phyloP scores from a whole-genome alignment of 2,888 invertebrate species.

The Spodoptera picta region DNA sequence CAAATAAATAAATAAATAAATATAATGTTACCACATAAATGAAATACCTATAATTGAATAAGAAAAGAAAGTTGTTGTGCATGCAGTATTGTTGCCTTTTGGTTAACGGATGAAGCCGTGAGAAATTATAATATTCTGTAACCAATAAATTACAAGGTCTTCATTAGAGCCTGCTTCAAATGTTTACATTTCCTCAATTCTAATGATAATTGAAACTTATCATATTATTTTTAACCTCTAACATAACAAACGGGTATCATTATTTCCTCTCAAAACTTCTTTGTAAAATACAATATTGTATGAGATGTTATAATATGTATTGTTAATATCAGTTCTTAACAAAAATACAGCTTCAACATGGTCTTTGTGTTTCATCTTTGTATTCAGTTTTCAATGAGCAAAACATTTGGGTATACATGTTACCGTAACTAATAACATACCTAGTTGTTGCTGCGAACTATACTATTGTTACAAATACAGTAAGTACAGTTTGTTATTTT shows the following conservation, averaged over 20 bases:
- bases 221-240: background rate
- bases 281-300: background rate
- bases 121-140: background rate
- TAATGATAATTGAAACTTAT: conserved; percentile 3
- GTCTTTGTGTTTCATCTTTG: too few relatives aligned
- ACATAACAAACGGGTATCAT: background rate
- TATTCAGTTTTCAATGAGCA: too few relatives aligned
- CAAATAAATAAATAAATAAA: too few relatives aligned
- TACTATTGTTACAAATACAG: too few relatives aligned
- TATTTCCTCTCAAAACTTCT: background rate
- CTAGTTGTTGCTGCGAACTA: too few relatives aligned
- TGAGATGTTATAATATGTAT: background rate
- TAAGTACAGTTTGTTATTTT: too few relatives aligned
- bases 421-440: too few relatives aligned
- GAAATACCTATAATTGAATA: conserved; percentile 1
- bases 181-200: conserved; percentile 14
- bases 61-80: conserved; percentile 30
- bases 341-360: too few relatives aligned
- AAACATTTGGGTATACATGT: too few relatives aligned
- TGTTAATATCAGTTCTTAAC: too few relatives aligned
- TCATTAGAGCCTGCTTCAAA: background rate
- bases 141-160: background rate
- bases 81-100: conserved; percentile 10
- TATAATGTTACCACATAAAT: conserved; percentile 1
- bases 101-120: conserved; percentile 4